Percentiles rank a stretch among this genome's conserved stretches.
Conservation (phyloP, 2,113 vertebrate genomes). For the Microcebus murinus region DNA sequence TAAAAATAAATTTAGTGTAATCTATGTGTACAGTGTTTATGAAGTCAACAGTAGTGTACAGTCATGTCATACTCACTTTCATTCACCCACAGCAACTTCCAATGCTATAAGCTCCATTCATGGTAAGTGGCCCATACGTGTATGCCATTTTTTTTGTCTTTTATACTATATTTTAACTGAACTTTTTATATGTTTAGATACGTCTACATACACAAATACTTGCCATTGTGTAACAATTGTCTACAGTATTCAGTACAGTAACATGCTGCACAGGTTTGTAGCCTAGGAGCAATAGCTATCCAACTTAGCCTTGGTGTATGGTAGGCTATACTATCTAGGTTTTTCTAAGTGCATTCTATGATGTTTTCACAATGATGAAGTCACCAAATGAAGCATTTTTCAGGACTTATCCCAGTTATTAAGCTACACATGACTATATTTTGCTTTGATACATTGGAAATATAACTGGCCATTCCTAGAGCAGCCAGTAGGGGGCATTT, state of each 20-base stretch:
- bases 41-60: neutral
- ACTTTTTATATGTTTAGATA: neutral
- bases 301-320: too few species aligned
- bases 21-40: neutral
- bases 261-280: neutral
- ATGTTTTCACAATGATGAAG: neutral
- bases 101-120: neutral
- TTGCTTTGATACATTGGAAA: neutral
- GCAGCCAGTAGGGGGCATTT: neutral
- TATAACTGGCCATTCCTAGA: neutral
- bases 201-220: neutral
- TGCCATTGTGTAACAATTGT: neutral
- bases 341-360: neutral
- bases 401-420: neutral
- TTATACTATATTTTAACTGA: neutral
- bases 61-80: too few species aligned
- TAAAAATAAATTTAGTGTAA: neutral
- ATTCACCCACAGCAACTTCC: neutral
- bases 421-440: neutral
- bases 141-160: neutral
- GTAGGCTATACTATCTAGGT: too few species aligned
- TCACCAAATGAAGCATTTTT: neutral
- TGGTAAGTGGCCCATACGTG: neutral
- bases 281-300: too few species aligned
- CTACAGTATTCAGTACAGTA: neutral